Conservation (phyloP, 2,888 invertebrate species). For the Rhopalosiphum nymphaeae region DNA sequence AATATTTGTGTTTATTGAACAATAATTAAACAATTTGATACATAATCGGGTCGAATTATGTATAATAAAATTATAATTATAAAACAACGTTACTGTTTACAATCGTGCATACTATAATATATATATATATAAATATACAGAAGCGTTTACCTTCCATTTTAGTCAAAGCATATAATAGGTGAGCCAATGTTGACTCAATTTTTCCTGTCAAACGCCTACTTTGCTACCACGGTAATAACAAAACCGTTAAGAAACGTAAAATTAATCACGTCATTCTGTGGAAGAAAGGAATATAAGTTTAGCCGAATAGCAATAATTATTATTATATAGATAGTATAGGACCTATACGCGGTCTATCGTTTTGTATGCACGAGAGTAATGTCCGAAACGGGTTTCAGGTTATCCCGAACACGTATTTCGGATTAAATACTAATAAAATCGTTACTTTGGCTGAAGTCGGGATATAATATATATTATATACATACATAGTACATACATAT, state of each 20-base stretch:
- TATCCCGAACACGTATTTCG: conserved; percentile 27
- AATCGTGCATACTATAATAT: neutral
- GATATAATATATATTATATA: neutral
- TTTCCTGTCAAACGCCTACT: conserved; percentile 3
- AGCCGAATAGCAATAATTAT: neutral
- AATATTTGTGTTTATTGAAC: neutral
- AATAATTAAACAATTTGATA: neutral
- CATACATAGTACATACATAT: neutral
- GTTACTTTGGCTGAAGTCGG: neutral
- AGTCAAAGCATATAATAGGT: neutral
- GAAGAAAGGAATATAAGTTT: neutral
- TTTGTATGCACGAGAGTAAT: neutral
- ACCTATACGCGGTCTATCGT: conserved; percentile 4
- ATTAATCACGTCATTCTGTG: neutral
- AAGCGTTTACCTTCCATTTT: neutral
- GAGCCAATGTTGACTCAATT: neutral
- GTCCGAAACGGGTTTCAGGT: conserved; percentile 41
- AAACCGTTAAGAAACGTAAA: conserved; percentile 25
- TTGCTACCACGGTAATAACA: neutral
- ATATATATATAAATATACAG: neutral
- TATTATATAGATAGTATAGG: neutral
- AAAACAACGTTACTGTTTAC: neutral
- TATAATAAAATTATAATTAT: neutral
- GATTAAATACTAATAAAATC: conserved; percentile 41
- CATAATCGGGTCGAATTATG: neutral